phyloP scores from a whole-genome alignment of 2,113 vertebrate species.

The Bos taurus region DNA sequence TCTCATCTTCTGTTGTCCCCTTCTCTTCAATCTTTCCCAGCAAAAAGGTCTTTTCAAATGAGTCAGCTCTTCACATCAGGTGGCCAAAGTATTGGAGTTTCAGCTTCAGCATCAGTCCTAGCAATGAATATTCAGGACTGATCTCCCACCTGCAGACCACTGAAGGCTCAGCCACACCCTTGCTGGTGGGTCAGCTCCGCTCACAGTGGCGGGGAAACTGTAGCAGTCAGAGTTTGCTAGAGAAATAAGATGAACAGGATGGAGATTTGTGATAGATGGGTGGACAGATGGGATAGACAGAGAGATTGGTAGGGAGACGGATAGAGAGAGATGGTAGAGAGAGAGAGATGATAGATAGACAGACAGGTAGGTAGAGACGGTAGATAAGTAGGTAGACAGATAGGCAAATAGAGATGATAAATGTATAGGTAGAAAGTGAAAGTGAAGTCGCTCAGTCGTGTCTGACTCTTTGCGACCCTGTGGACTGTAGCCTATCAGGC shows the following conservation, averaged over 20 bases:
- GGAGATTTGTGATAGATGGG: not conserved
- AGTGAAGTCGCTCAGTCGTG: too few relatives aligned
- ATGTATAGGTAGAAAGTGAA: too few relatives aligned
- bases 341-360: not conserved
- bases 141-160: not conserved
- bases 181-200: not conserved
- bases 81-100: not conserved
- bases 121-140: not conserved
- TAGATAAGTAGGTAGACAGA: not conserved
- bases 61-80: not conserved
- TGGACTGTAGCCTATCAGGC: too few relatives aligned
- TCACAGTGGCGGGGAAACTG: not conserved
- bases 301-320: not conserved
- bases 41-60: not conserved
- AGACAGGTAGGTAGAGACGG: rapidly evolving
- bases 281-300: not conserved
- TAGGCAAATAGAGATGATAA: not conserved
- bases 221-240: not conserved
- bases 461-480: too few relatives aligned
- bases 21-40: not conserved
- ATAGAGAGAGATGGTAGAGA: not conserved
- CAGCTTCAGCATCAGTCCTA: not conserved
- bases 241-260: not conserved
- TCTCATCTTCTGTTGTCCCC: not conserved
- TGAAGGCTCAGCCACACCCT: not conserved